These are phyloP conservation scores for Malurus melanocephalus DNA, from an alignment of 2,113 vertebrate genomes.

Conservation along the genomic window DNA sequence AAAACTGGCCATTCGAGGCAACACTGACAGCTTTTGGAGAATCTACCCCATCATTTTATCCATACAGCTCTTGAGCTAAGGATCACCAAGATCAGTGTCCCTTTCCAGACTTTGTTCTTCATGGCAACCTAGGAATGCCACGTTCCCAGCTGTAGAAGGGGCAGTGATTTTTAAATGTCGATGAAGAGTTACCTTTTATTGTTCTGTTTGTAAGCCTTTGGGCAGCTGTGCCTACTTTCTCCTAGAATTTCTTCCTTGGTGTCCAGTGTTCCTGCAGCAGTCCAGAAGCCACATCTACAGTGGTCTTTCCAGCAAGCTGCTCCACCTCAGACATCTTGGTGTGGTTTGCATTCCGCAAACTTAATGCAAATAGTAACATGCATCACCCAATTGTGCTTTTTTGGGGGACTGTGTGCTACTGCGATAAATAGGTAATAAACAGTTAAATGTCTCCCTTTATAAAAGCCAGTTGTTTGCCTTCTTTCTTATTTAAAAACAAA, in stretches of 20 bases:
- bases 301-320: not conserved
- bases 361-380: not conserved
- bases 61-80: not conserved
- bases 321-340: not conserved
- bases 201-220: not conserved
- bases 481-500: not conserved
- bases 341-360: not conserved
- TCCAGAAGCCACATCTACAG: not conserved
- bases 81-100: not conserved
- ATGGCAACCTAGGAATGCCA: not conserved
- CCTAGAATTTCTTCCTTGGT: not conserved
- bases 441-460: not conserved
- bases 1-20: too few relatives aligned
- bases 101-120: not conserved
- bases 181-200: not conserved
- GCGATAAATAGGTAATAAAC: not conserved
- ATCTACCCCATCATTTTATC: not conserved
- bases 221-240: not conserved
- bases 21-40: not conserved
- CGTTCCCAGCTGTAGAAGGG: not conserved
- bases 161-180: not conserved
- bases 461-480: not conserved
- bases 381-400: not conserved
- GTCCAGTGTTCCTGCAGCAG: not conserved
- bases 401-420: not conserved